Percentiles rank a stretch among this genome's conserved stretches.
phyloP scores from a whole-genome alignment of 2,797 vertebrate species.

The Pseudopleuronectes americanus region DNA sequence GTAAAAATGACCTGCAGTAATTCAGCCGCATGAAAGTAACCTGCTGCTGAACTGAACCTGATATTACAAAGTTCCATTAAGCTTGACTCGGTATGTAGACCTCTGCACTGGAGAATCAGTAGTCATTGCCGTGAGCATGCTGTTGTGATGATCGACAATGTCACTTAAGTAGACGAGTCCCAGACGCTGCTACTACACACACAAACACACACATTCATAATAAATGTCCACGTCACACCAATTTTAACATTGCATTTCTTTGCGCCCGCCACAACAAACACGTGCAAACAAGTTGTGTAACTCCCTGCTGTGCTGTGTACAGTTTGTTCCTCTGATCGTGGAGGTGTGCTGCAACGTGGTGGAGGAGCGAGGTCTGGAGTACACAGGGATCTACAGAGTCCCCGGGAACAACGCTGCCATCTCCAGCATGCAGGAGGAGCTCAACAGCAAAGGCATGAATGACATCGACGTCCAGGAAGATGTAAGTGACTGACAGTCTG shows the following conservation, averaged over 20 bases:
- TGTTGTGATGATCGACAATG: too few species aligned
- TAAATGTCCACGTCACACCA: neutral
- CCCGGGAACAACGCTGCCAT: constrained; percentile 98
- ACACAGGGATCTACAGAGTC: constrained; percentile 98
- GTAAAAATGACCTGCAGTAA: too few species aligned
- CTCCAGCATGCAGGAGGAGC: constrained; percentile 98
- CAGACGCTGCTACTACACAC: too few species aligned
- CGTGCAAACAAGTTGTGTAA: neutral
- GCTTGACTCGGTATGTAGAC: too few species aligned
- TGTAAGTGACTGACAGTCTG: constrained; percentile 83
- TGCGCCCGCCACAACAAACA: too few species aligned
- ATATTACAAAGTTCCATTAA: too few species aligned
- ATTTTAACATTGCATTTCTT: too few species aligned
- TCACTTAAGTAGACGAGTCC: neutral
- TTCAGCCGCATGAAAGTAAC: neutral
- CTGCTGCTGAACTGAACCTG: too few species aligned
- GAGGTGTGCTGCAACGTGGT: constrained; percentile 98
- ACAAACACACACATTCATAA: neutral
- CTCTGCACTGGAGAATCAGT: too few species aligned
- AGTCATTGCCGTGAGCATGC: too few species aligned
- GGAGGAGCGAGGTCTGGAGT: constrained; percentile 96
- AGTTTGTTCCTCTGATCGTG: constrained; percentile 98
- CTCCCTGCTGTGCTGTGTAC: constrained; percentile 51
- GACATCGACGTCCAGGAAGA: constrained; percentile 97
- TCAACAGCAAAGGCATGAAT: constrained; percentile 93